A percentile compares a stretch with the other conserved stretches of the same genome.
Conservation (phyloP, 2,888 invertebrate genomes). For the Pomacea canaliculata region DNA sequence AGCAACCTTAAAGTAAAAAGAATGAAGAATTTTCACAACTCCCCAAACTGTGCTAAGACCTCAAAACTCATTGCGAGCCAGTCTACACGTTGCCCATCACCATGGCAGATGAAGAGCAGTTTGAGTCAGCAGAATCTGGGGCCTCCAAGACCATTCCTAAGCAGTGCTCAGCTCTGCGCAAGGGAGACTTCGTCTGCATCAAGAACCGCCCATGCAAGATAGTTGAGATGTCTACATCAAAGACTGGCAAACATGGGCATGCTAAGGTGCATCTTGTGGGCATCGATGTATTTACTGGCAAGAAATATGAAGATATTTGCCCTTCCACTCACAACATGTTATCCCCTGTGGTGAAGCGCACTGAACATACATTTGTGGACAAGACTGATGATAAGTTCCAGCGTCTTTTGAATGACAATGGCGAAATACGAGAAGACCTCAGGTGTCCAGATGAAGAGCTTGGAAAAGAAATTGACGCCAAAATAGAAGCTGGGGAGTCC, state of each 20-base stretch:
- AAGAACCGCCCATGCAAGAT: constrained; percentile 99
- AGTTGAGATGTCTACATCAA: constrained; percentile 99
- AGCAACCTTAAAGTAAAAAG: too few species aligned
- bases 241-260: constrained; percentile 99
- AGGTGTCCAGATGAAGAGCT: constrained; percentile 95
- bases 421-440: constrained; percentile 94
- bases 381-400: constrained; percentile 95
- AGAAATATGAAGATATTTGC: constrained; percentile 99
- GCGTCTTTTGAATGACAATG: constrained; percentile 94
- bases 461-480: constrained; percentile 73
- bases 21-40: too few species aligned
- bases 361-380: constrained; percentile 84
- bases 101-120: constrained; percentile 50
- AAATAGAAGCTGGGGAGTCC: constrained; percentile 38
- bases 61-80: too few species aligned
- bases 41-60: too few species aligned
- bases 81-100: constrained; percentile 1
- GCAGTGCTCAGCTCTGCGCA: constrained; percentile 99
- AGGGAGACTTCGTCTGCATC: constrained; percentile 98
- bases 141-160: constrained; percentile 96
- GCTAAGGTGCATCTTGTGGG: constrained; percentile 98
- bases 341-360: constrained; percentile 97
- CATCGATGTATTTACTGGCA: constrained; percentile 90
- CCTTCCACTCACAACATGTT: constrained; percentile 99
- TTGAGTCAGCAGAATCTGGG: constrained; percentile 71